These are phyloP conservation scores for Peromyscus melanophrys DNA, from an alignment of 2,797 vertebrate species.

Conservation along the genomic window DNA sequence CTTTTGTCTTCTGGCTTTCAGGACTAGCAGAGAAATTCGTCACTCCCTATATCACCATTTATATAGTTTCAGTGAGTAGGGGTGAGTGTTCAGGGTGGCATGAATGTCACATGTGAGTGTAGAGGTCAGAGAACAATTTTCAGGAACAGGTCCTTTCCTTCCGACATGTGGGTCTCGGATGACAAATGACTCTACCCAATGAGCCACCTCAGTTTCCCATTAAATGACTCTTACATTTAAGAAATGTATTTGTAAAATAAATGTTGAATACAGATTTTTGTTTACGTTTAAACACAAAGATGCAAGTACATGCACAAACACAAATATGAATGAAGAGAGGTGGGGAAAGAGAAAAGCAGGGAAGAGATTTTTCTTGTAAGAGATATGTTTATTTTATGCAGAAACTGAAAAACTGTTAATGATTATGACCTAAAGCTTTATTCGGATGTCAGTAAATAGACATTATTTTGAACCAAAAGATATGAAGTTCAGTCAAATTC, in stretches of 20 bases:
- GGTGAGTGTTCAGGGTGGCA: not conserved
- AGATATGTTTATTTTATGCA: not conserved
- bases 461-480: not conserved
- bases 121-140: not conserved
- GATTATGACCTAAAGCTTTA: constrained; percentile 27
- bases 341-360: not conserved
- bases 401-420: not conserved
- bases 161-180: not conserved
- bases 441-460: not conserved
- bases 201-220: not conserved
- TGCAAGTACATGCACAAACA: not conserved
- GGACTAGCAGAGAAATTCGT: not conserved
- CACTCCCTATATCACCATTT: not conserved
- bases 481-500: not conserved
- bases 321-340: not conserved
- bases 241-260: not conserved
- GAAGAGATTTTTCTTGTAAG: not conserved
- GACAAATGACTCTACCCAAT: too few relatives aligned
- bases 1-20: not conserved
- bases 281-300: constrained; percentile 18
- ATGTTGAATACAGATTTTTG: not conserved
- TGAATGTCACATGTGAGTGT: not conserved
- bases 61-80: not conserved
- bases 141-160: not conserved
- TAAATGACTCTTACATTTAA: not conserved